Evolutionary conservation across 2,113 vertebrate genomes (phyloP).

Genomic region (Rana temporaria): DNA sequence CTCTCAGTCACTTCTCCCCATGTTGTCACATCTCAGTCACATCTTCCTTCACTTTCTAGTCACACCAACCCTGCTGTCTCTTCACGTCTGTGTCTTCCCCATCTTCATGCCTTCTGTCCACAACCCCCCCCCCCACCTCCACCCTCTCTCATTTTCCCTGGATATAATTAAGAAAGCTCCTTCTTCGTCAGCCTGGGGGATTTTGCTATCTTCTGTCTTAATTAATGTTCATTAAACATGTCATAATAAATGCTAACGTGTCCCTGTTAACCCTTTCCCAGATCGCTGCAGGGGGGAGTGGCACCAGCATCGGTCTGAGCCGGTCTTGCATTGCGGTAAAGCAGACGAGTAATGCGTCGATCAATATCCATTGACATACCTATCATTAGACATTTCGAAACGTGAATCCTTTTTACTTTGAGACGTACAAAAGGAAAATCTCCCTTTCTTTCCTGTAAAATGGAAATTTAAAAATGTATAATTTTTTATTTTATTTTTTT

Average conservation of each 20-base stretch:
- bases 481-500: too few species aligned
- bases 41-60: background rate
- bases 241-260: slow-evolving; percentile 73
- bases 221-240: slow-evolving; percentile 92
- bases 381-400: background rate
- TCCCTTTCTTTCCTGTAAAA: background rate
- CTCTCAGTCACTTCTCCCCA: background rate
- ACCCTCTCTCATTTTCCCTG: slow-evolving; percentile 65
- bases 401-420: background rate
- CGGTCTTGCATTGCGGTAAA: too few species aligned
- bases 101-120: background rate
- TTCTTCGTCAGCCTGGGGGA: slow-evolving; percentile 85
- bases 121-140: background rate
- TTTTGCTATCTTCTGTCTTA: slow-evolving; percentile 87
- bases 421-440: background rate
- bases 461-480: too few species aligned
- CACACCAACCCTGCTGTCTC: background rate
- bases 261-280: slow-evolving; percentile 65
- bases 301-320: too few species aligned
- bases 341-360: too few species aligned
- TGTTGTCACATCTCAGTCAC: background rate
- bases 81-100: background rate
- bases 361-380: background rate
- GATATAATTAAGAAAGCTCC: slow-evolving; percentile 87
- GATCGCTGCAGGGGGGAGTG: background rate